phyloP scores from a whole-genome alignment of 2,888 invertebrate genomes.

The Harmothoe impar region DNA sequence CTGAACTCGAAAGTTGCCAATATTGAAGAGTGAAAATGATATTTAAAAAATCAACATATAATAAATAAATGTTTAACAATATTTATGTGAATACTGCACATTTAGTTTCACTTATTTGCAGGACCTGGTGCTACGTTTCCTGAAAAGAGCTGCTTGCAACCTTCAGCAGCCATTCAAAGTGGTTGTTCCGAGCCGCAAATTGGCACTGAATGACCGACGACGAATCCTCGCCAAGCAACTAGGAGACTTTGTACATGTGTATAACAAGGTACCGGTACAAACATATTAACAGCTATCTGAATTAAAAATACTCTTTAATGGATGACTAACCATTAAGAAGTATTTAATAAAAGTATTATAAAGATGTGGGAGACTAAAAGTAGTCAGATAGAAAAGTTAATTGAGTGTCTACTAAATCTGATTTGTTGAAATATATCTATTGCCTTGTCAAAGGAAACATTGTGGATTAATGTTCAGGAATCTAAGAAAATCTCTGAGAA shows the following conservation, averaged over 20 bases:
- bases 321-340: no score
- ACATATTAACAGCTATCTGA: no score
- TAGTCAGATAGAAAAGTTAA: no score
- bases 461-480: background rate
- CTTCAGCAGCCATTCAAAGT: constrained; percentile 82
- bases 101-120: constrained; percentile 65
- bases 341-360: no score
- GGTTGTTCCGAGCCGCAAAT: constrained; percentile 81
- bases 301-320: no score
- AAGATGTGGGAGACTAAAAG: no score
- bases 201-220: constrained; percentile 80
- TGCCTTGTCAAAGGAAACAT: no score
- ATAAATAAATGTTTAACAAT: background rate
- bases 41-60: background rate
- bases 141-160: constrained; percentile 83
- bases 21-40: background rate
- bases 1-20: background rate
- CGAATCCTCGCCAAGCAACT: constrained; percentile 83
- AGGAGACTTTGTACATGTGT: constrained; percentile 83
- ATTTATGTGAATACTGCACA: background rate
- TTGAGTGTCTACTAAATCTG: no score
- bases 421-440: no score
- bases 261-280: constrained; percentile 78
- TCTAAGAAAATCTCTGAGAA: background rate
- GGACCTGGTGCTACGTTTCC: constrained; percentile 83